Evolutionary conservation across 2,797 vertebrate species (phyloP).

Genomic region (Channa striata): DNA sequence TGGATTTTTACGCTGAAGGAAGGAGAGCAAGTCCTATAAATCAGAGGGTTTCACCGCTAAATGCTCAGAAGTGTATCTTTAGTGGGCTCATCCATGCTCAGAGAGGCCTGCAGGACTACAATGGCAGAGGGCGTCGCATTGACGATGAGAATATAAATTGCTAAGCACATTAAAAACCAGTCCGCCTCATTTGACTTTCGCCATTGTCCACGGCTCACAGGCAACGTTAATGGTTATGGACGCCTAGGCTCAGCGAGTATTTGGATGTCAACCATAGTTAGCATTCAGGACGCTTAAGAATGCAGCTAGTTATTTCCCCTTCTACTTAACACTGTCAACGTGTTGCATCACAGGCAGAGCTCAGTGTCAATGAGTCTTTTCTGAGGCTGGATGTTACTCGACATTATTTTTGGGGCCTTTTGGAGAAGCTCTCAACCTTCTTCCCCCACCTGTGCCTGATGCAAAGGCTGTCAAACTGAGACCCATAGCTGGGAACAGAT

Average conservation of each 20-base stretch:
- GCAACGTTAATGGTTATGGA: constrained; percentile 56
- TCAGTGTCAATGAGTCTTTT: constrained; percentile 37
- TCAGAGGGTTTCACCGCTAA: constrained; percentile 32
- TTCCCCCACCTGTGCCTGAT: constrained; percentile 65
- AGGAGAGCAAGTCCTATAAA: constrained; percentile 27
- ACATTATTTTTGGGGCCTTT: constrained; percentile 57
- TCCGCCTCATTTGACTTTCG: constrained; percentile 68
- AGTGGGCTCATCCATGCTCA: constrained; percentile 25
- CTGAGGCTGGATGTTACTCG: constrained; percentile 51
- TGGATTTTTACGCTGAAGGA: background rate
- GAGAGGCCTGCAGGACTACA: constrained; percentile 28
- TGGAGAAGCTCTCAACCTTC: constrained; percentile 43
- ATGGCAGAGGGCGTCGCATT: constrained; percentile 37
- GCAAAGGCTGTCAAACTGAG: constrained; percentile 49
- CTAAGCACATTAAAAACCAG: constrained; percentile 44
- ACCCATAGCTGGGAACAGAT: constrained; percentile 48
- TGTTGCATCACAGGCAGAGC: constrained; percentile 18
- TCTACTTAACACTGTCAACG: constrained; percentile 30
- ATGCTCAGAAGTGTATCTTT: constrained; percentile 11
- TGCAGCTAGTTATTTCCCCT: constrained; percentile 39
- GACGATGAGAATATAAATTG: constrained; percentile 49
- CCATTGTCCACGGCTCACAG: constrained; percentile 60
- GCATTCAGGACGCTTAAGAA: constrained; percentile 9
- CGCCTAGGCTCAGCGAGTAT: constrained; percentile 30
- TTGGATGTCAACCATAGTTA: constrained; percentile 20